Conservation (phyloP, 2,888 invertebrate species). For the Aproaerema taeniolella region DNA sequence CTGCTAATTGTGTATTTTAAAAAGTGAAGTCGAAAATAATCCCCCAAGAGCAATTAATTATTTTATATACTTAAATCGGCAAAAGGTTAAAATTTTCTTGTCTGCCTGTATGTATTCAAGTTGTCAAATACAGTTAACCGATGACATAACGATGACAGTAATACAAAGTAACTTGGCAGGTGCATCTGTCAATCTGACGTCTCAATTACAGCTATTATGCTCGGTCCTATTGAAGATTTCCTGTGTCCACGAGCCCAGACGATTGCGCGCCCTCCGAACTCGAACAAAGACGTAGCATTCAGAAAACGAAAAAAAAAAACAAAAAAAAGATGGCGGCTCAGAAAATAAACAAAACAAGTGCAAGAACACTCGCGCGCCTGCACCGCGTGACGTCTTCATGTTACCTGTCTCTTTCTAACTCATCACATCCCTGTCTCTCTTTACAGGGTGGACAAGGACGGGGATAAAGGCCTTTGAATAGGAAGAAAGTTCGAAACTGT, state of each 20-base stretch:
- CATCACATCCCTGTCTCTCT: conserved; percentile 33
- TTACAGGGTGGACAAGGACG: conserved; percentile 41
- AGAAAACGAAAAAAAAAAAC: conserved; percentile 53
- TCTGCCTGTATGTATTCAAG: no score
- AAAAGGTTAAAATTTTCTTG: no score
- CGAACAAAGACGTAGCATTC: conserved; percentile 72
- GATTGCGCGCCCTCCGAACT: conserved; percentile 56
- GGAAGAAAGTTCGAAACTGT: conserved; percentile 72
- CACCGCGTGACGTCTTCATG: conserved; percentile 75
- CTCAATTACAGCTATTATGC: no score
- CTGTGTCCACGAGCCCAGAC: conserved; percentile 33
- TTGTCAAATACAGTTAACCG: no score
- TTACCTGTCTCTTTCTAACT: conserved; percentile 56
- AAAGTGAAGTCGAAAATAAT: no score
- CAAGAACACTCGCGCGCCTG: conserved; percentile 72
- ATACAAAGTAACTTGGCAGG: no score
- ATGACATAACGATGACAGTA: no score
- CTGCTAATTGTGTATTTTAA: no score
- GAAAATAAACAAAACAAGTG: conserved; percentile 75
- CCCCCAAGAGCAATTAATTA: no score
- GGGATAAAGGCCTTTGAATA: conserved; percentile 47
- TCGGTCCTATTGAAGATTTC: conserved; percentile 5
- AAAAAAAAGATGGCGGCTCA: conserved; percentile 45
- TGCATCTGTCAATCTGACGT: conserved; percentile 3
- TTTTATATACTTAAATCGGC: no score